Evolutionary conservation across 2,113 vertebrate genomes (phyloP), one percentile per base, ranked within the genome.

Genomic region (Castor canadensis): DNA sequence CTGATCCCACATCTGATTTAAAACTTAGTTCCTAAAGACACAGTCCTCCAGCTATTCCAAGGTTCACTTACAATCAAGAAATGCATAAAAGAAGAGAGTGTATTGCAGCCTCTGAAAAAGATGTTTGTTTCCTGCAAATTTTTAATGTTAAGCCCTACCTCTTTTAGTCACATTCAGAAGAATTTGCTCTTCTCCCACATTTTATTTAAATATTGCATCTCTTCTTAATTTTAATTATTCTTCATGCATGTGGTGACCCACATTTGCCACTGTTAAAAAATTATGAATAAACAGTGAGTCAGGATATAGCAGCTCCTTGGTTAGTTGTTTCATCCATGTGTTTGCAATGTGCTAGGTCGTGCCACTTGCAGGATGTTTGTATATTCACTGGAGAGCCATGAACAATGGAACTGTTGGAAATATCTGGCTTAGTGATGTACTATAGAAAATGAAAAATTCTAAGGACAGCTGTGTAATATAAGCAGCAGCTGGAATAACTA

Each of bases 371-470:
- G 88, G 86, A 97, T 94, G 94, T 97, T 97, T 91, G 73, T 76
- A 43, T 87, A 87, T 71, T 96, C 97, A 58, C 91, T 89, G 47
- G 95, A 79, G 95, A 97, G 40, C 15, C 92, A 76, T 96, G 95
- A 93, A 93, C 85, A 91, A 91, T 82, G 28, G 79, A 91, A 62
- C 77, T 76, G 16, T 82, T 91, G 71, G 67, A 86, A 93, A 89
- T 91, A 47, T 71, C 89, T 97, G 94, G 77, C 93, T 95, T 72
- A 38, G 20, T 45, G 15, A 38, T 95, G 66, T 82, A 19, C 30
- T 96, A 96, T 83, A 93, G 95, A 97, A 95, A 95, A 89, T 86
- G 64, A 93, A 91, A 86, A 91, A 60, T 69, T 79, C 92, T 95
- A 64, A 95, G 54, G 45, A 81, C 94, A 96, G 86, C 85, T 97